Evolutionary conservation across 2,888 invertebrate genomes (phyloP), one percentile per base, ranked within the genome.

Genomic region (Epiperipatus broadwayi): DNA sequence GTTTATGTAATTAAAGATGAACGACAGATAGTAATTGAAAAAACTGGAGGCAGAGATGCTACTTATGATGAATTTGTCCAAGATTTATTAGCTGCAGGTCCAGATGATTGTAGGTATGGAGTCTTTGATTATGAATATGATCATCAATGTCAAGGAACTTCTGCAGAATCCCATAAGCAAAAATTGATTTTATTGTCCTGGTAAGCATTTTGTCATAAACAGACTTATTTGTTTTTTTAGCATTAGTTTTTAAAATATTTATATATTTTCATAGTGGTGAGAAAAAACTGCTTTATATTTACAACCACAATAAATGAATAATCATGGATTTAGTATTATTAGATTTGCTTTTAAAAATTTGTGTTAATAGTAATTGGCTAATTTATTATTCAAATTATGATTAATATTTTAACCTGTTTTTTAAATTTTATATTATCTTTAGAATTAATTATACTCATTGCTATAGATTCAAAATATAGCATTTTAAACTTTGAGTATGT

Each of bases 121-220:
- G 59, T 63, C 12, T 95, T 83, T 64, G 95, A 97, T 64, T 93
- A 93, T 59, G 87, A 91, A 66, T 95, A 91, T 66, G 84, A 84
- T 68, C 85, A 89, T 65, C 84, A 85, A 64, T 85, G 84, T 61
- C 87, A 89, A 65, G 89, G 89, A 60, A 89, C 89, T 54, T 84
- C 87, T 50, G 87, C 85, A 59, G 68, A 68, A 50, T 54, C 43
- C 31, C 89, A 87, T 73, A 89, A 89, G 75, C 87, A 91, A 65
- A 91, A 91, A 64, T 68, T 91, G 53, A 84, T 93, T 72, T 75
- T 91, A 59, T 85, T 93, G 81, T 84, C 84, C 59, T 89, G 89
- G 89, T 58, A 43, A 47, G 50, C 37, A 4, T 8, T 14, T 31
- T 31, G n/a, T 25, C 25, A 25, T 25, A 8, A 10, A n/a, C 25